Evolutionary conservation across 2,888 invertebrate genomes (phyloP), one percentile per base, ranked within the genome.

Genomic region (Dinocampus coccinellae): DNA sequence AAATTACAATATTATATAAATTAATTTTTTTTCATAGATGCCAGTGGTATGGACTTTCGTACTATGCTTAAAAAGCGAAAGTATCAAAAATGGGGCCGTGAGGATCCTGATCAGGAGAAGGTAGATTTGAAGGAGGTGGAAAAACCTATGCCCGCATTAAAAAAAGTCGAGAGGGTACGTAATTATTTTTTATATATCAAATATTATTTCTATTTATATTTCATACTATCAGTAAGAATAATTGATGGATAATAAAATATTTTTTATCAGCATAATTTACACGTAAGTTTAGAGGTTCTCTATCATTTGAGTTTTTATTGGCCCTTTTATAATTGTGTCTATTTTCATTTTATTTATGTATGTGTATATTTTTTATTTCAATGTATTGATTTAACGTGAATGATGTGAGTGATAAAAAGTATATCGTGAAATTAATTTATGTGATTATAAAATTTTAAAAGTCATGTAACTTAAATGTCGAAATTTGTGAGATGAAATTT

Each of bases 21-120:
- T n/a, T 47, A 42, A 47, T 34, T 58, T 61, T 67, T 47, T 53
- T 66, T 26, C 77, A 16, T 76, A 95, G 98, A 97, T 90, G 93
- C 98, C 77, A 97, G 97, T 89, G 97, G 97, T 79, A 95, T 99
- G 94, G 99, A 99, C 90, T 99, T 99, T 94, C 94, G 99, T 89
- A 94, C 97, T 76, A 95, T 99, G 95, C 91, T 99, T 82, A 98
- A 97, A 89, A 98, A 97, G 90, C 93, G 97, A 84, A 96, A 96
- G 89, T 97, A 97, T 88, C 94, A 95, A 82, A 95, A 96, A 91
- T 97, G 97, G 97, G 95, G 91, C 74, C 93, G 94, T 88, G 94
- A 97, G 79, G 95, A 98, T 80, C 94, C 93, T 66, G 97, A 97
- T 82, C 95, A 95, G 39, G 96, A 98, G 87, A 97, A 95, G 93